Evolutionary conservation across 2,113 vertebrate genomes (phyloP).

Genomic region (Cephalopholis sonnerati): DNA sequence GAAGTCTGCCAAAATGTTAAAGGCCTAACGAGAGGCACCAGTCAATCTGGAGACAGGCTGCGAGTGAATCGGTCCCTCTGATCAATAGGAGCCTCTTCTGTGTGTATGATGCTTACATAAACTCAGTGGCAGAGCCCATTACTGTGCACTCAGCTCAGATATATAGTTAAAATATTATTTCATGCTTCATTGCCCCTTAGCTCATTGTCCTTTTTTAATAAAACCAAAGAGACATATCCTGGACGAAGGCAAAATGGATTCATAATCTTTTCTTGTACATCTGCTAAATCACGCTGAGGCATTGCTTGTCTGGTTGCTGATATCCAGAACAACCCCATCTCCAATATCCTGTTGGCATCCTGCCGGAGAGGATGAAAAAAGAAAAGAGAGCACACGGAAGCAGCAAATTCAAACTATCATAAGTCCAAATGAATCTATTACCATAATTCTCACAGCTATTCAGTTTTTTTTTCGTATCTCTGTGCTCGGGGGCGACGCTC

Average conservation of each 20-base stretch:
- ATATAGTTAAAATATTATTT: conserved; percentile 42
- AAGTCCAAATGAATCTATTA: conserved; percentile 74
- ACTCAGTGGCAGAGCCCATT: conserved; percentile 19
- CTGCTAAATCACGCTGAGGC: conserved; percentile 43
- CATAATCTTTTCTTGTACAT: conserved; percentile 45
- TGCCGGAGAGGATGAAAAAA: conserved; percentile 10
- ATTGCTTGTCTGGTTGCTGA: conserved; percentile 42
- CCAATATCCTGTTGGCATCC: conserved; percentile 55
- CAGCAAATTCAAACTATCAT: conserved; percentile 59
- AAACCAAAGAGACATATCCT: conserved; percentile 25
- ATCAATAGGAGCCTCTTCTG: conserved; percentile 44
- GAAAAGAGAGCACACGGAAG: conserved; percentile 23
- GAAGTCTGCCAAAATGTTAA: conserved; percentile 38
- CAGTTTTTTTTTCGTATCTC: conserved; percentile 37
- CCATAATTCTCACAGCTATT: conserved; percentile 67
- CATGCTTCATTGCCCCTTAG: conserved; percentile 21
- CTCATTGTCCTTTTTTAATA: conserved; percentile 13
- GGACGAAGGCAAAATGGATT: conserved; percentile 32
- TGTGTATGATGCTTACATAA: conserved; percentile 15
- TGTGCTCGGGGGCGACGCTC: conserved; percentile 32
- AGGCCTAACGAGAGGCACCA: conserved; percentile 35
- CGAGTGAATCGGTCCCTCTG: conserved; percentile 16
- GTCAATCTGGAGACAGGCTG: conserved; percentile 30
- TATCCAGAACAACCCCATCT: conserved; percentile 43
- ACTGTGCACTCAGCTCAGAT: conserved; percentile 34